These are phyloP conservation scores for Rhingia rostrata DNA, from an alignment of 2,888 invertebrate species.

Conservation along the genomic window DNA sequence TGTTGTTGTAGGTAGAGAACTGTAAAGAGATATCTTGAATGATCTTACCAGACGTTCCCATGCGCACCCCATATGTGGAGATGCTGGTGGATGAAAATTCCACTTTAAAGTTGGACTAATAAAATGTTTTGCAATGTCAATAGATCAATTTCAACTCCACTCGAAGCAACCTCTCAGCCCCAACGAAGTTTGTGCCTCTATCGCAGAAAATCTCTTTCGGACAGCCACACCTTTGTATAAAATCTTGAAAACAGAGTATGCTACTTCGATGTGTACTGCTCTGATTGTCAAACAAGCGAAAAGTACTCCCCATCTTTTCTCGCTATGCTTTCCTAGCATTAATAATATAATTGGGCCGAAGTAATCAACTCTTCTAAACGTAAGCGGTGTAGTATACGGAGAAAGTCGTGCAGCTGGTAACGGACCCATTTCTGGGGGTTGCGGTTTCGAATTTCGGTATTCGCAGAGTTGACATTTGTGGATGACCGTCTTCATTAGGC, in stretches of 20 bases:
- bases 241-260: conserved; percentile 52
- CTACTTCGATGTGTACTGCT: conserved; percentile 43
- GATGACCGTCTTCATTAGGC: background rate
- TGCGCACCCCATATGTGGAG: too few relatives aligned
- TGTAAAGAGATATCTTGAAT: too few relatives aligned
- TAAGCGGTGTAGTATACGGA: conserved; percentile 28
- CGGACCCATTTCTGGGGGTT: conserved; percentile 18
- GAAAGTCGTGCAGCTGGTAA: conserved; percentile 27
- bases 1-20: too few relatives aligned
- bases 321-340: conserved; percentile 29
- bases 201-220: too few relatives aligned
- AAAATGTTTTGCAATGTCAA: too few relatives aligned
- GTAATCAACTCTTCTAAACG: conserved; percentile 56
- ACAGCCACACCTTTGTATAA: conserved; percentile 50
- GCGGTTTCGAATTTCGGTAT: conserved; percentile 11
- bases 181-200: too few relatives aligned
- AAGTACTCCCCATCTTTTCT: conserved; percentile 51
- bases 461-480: conserved; percentile 17
- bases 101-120: too few relatives aligned
- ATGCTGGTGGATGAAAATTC: too few relatives aligned
- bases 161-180: conserved; percentile 35
- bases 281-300: conserved; percentile 55
- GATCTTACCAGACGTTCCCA: too few relatives aligned
- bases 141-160: too few relatives aligned
- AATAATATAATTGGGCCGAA: conserved; percentile 63